Base-by-base conservation (phyloP, 2,888 invertebrate genomes). In the Diarsia mendica region DNA sequence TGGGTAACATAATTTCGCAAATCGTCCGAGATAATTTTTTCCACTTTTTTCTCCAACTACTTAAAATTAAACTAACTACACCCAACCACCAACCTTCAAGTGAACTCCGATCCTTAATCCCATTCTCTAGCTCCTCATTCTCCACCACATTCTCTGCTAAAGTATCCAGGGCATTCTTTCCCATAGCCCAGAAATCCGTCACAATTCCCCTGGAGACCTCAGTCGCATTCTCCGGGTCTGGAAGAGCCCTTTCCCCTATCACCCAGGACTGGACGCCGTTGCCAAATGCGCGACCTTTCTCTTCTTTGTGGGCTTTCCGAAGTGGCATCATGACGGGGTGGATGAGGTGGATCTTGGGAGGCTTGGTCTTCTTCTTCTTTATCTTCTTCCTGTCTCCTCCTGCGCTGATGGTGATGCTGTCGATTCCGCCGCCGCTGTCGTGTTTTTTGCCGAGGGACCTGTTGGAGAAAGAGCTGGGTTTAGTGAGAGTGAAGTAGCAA, bases 381-480 rank as follows among this genome's bases (percentile, higher is more conserved):
- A 91, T 93, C 73, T 94, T 95, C 82, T 95, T 95, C 67, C 92
- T 92, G 11, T 92, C 92, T 1, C 87, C 83, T 2, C 91, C 89
- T 0, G 95, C 88, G 3, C 95, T 93, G n/a, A 95, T 95, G 0
- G 95, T 96, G 69, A 96, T 95, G 90, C 92, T 92, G 91, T 95
- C 96, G 55, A 95, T 93, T 0, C 94, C 94, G 0, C 94, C 94
- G 0, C 93, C 92, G 63, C 91, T 85, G n/a, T 90, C 86, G 20
- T 93, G 92, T n/a, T 95, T 93, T 69, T 91, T 93, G 15, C 92
- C 85, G 3, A 94, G 71, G 0, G 95, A 91, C 83, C 95, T 39
- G 4, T 39, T n/a, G n/a, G 39, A 39, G 39, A 39, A 39, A 5
- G 4, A 39, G 39, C 2, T 39, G 39, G 39, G 5, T 39, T 39